Evolutionary conservation across 2,797 vertebrate genomes (phyloP).

Genomic region (Microchirus variegatus): DNA sequence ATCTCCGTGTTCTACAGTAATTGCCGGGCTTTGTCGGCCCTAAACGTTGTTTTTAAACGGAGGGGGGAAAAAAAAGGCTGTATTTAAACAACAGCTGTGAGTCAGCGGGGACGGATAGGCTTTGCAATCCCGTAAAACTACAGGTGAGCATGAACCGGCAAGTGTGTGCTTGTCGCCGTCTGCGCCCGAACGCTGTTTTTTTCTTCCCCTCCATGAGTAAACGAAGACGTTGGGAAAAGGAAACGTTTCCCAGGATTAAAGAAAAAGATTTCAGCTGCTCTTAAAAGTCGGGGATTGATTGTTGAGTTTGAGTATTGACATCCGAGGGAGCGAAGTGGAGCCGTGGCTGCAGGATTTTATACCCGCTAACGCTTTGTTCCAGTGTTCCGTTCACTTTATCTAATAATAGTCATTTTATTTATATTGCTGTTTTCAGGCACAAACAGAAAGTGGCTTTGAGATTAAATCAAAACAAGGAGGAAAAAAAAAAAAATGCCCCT

Average conservation of each 20-base stretch:
- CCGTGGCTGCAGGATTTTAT: too few relatives aligned
- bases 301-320: not conserved
- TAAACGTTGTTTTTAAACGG: constrained; percentile 39
- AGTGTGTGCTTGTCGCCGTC: constrained; percentile 23
- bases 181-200: constrained; percentile 3
- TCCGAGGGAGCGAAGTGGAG: not conserved
- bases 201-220: constrained; percentile 5
- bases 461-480: too few relatives aligned
- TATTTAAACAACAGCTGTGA: constrained; percentile 58
- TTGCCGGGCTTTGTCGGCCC: constrained; percentile 44
- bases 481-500: too few relatives aligned
- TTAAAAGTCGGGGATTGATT: not conserved
- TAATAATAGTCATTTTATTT: too few relatives aligned
- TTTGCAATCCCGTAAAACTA: constrained; percentile 41
- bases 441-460: too few relatives aligned
- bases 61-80: too few relatives aligned
- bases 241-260: constrained; percentile 10
- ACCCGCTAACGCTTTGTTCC: too few relatives aligned
- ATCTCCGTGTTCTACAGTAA: constrained; percentile 39
- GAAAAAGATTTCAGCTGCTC: constrained; percentile 3
- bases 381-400: too few relatives aligned
- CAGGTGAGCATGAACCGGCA: constrained; percentile 48
- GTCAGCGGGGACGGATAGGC: constrained; percentile 25
- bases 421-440: too few relatives aligned
- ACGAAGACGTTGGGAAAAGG: constrained; percentile 8